phyloP scores from a whole-genome alignment of 2,113 vertebrate genomes.

The Mohoua ochrocephala region DNA sequence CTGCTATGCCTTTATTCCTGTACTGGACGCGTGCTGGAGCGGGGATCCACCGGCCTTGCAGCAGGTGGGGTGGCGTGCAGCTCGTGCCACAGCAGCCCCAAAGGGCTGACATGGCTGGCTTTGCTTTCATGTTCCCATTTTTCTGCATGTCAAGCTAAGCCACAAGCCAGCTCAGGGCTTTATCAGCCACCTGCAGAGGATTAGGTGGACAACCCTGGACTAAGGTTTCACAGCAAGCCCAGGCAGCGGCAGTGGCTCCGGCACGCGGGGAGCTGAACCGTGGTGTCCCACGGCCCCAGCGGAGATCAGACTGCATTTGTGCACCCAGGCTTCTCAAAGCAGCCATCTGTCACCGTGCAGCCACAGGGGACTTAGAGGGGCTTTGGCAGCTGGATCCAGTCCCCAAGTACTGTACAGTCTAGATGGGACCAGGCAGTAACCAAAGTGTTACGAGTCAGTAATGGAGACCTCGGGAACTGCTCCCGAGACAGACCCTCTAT shows the following conservation, averaged over 20 bases:
- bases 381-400: not conserved
- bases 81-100: not conserved
- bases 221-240: not conserved
- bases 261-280: not conserved
- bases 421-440: not conserved
- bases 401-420: not conserved
- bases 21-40: not conserved
- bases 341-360: not conserved
- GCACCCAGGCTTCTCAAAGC: not conserved
- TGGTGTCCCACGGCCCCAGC: not conserved
- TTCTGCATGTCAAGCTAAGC: not conserved
- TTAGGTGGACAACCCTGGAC: not conserved
- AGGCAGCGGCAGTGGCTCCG: not conserved
- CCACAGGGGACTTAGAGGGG: not conserved
- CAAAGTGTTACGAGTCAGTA: not conserved
- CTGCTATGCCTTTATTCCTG: not conserved
- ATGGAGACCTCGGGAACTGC: not conserved
- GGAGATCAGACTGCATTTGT: not conserved
- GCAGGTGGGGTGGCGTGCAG: not conserved
- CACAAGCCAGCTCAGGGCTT: not conserved
- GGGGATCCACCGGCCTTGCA: not conserved
- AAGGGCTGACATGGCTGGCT: not conserved
- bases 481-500: not conserved
- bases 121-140: not conserved
- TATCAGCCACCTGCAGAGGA: not conserved